Evolutionary conservation across 2,797 vertebrate species (phyloP).

Genomic region (Labeo calbasu): DNA sequence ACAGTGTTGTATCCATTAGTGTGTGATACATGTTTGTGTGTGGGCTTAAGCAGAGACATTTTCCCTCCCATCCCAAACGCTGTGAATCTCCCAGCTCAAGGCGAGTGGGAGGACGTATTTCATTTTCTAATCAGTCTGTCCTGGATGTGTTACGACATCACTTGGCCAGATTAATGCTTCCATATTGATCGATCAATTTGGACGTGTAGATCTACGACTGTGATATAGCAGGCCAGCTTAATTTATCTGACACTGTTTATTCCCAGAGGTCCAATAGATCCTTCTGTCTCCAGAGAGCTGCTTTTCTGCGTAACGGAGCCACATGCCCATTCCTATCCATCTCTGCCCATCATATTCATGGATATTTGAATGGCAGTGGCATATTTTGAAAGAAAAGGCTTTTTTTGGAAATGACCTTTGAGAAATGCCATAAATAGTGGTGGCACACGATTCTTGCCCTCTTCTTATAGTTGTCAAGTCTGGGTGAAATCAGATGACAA

Average conservation of each 20-base stretch:
- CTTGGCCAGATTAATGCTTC: slow-evolving; percentile 67
- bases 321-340: neutral
- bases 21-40: slow-evolving; percentile 23
- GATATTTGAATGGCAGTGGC: slow-evolving; percentile 15
- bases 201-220: slow-evolving; percentile 64
- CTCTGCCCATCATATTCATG: neutral
- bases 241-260: slow-evolving; percentile 42
- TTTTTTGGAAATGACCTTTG: neutral
- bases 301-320: neutral
- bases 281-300: slow-evolving; percentile 1
- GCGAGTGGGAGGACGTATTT: slow-evolving; percentile 59
- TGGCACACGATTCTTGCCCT: neutral
- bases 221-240: slow-evolving; percentile 42
- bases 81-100: slow-evolving; percentile 35
- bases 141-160: slow-evolving; percentile 48
- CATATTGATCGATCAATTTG: slow-evolving; percentile 66
- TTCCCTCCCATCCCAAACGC: slow-evolving; percentile 10
- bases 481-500: neutral
- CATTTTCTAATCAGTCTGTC: slow-evolving; percentile 70
- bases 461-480: neutral
- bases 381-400: neutral
- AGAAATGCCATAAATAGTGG: neutral
- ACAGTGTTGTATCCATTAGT: slow-evolving; percentile 27
- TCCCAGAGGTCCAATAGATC: slow-evolving; percentile 27
- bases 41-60: slow-evolving; percentile 16